Evolutionary conservation across 2,888 invertebrate species (phyloP), one percentile per base, ranked within the genome.

Genomic region (Sphinx pinastri): DNA sequence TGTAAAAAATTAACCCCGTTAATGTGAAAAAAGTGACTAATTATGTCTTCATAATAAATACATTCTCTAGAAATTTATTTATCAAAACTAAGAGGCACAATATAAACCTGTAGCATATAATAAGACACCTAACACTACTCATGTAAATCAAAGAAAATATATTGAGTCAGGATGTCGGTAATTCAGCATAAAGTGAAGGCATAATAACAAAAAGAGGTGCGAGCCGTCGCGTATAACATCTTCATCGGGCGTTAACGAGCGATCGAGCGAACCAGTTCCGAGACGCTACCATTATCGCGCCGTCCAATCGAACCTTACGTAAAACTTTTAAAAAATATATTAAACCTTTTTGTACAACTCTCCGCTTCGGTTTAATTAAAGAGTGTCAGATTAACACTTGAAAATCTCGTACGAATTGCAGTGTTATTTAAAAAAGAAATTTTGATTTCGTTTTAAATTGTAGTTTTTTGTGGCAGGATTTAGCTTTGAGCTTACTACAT

Each of bases 161-260:
- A 69, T 54, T 67, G 14, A 54, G 63, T 55, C 60, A 69, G 54
- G 38, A 31, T 51, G 60, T 51, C 51, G 58, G 67, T 66, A 55
- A 52, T 70, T 67, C 60, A 71, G 63, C 55, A 77, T 57, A 76
- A 82, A 80, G 78, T 74, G 73, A 68, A 72, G 74, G 70, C 71
- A 72, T 73, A 68, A 68, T 55, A 72, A 84, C 75, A 87, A 91
- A 89, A 91, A 87, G 83, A 83, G 87, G 91, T 84, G 90, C 83
- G 88, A 88, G 82, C 79, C 83, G 80, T 79, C 87, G 84, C 82
- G 84, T 89, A 85, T 90, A 89, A 93, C 93, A 92, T 90, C 93
- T 92, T 92, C 90, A 93, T 93, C 83, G 87, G 87, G 85, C 85
- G 88, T 88, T 91, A 92, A 92, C 90, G 86, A 90, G 86, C 83